A percentile compares a stretch with the other conserved stretches of the same genome.
These are phyloP conservation scores for Cyanoderma ruficeps DNA, from an alignment of 2,113 vertebrate species.

Conservation along the genomic window DNA sequence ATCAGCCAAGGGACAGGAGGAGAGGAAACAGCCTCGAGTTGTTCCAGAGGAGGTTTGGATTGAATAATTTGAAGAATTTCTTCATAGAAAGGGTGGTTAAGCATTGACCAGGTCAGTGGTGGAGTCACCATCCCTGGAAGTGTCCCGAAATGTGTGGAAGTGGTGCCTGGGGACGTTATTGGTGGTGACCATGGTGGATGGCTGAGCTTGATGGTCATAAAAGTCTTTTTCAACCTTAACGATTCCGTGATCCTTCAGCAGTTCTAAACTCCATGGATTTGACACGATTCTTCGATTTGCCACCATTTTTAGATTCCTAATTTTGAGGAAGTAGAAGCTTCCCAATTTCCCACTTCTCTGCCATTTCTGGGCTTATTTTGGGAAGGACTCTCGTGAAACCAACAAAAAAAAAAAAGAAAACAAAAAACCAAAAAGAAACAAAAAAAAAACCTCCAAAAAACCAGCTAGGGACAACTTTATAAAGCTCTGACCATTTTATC, in stretches of 20 bases:
- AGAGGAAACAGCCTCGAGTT: accelerated
- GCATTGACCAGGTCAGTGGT: neutral
- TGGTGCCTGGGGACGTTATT: neutral
- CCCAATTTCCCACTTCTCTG: neutral
- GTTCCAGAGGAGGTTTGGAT: neutral
- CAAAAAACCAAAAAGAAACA: too few species aligned
- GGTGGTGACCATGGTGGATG: neutral
- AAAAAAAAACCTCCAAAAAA: too few species aligned
- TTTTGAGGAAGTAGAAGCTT: neutral
- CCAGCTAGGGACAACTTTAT: neutral
- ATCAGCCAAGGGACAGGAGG: neutral
- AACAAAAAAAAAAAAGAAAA: neutral
- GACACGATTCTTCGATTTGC: neutral
- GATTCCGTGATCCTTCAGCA: accelerated
- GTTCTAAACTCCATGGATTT: neutral
- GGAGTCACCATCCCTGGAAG: neutral
- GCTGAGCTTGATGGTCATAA: neutral
- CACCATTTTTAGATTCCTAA: neutral
- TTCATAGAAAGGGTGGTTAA: neutral
- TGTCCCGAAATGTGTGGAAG: neutral
- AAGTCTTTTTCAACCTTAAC: neutral
- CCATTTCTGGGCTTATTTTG: neutral
- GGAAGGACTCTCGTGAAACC: neutral
- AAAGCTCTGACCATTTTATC: neutral
- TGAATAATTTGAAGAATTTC: neutral